Evolutionary conservation across 2,888 invertebrate species (phyloP).

Genomic region (Chloromyia formosa): DNA sequence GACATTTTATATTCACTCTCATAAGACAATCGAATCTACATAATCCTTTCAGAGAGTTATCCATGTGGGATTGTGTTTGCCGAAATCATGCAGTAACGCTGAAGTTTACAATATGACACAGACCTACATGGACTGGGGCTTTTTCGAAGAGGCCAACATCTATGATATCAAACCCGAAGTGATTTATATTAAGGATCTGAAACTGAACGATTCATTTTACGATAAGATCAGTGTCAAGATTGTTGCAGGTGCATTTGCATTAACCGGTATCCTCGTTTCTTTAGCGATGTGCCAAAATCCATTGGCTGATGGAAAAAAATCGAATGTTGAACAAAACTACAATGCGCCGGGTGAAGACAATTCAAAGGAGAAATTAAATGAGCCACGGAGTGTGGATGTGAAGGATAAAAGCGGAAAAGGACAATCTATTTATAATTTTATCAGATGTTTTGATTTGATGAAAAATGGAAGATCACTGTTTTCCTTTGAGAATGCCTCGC

Average conservation of each 20-base stretch:
- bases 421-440: constrained; percentile 50
- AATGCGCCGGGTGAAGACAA: not conserved
- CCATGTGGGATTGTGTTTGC: constrained; percentile 67
- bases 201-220: constrained; percentile 58
- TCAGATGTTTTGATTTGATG: constrained; percentile 61
- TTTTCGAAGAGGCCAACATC: constrained; percentile 59
- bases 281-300: constrained; percentile 50
- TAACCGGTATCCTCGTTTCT: constrained; percentile 55
- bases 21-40: not conserved
- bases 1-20: not conserved
- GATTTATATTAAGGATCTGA: constrained; percentile 61
- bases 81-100: constrained; percentile 62
- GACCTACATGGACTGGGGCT: constrained; percentile 56
- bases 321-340: not conserved
- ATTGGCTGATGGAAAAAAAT: constrained; percentile 14
- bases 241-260: constrained; percentile 54
- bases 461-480: constrained; percentile 58
- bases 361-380: not conserved
- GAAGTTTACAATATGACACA: constrained; percentile 61
- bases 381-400: not conserved
- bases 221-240: constrained; percentile 59
- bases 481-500: constrained; percentile 53
- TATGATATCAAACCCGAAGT: constrained; percentile 61
- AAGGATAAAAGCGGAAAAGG: constrained; percentile 22
- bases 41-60: constrained; percentile 62